Percentiles rank a stretch among this genome's conserved stretches.
phyloP scores from a whole-genome alignment of 2,113 vertebrate species.

The Aplodontia rufa region DNA sequence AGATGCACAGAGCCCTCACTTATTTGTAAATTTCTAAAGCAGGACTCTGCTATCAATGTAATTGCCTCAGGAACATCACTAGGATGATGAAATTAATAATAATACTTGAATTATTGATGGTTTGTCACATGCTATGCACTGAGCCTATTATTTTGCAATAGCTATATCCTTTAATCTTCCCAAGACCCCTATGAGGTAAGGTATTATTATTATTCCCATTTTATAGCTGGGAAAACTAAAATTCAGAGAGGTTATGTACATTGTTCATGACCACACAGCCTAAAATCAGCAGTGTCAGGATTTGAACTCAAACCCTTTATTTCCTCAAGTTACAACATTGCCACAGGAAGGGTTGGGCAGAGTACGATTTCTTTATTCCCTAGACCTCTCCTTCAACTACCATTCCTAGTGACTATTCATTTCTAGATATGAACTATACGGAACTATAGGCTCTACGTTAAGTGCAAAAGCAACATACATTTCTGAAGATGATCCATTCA shows the following conservation, averaged over 20 bases:
- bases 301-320: not conserved
- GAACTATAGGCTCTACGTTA: constrained; percentile 66
- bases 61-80: not conserved
- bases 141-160: not conserved
- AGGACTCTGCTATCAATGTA: not conserved
- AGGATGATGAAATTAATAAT: not conserved
- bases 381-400: constrained; percentile 41
- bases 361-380: constrained; percentile 21
- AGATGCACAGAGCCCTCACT: not conserved
- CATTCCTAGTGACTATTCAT: constrained; percentile 40
- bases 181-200: not conserved
- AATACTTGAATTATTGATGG: not conserved
- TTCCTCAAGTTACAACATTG: constrained; percentile 42
- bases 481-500: constrained; percentile 97
- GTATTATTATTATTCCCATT: constrained; percentile 26
- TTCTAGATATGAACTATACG: constrained; percentile 53
- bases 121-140: not conserved
- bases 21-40: not conserved
- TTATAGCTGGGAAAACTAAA: not conserved
- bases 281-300: not conserved
- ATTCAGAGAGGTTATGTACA: not conserved
- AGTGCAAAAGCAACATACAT: constrained; percentile 86
- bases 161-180: not conserved
- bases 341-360: not conserved
- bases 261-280: not conserved